Conservation (phyloP, 2,113 vertebrate species). For the Hippolais icterina region DNA sequence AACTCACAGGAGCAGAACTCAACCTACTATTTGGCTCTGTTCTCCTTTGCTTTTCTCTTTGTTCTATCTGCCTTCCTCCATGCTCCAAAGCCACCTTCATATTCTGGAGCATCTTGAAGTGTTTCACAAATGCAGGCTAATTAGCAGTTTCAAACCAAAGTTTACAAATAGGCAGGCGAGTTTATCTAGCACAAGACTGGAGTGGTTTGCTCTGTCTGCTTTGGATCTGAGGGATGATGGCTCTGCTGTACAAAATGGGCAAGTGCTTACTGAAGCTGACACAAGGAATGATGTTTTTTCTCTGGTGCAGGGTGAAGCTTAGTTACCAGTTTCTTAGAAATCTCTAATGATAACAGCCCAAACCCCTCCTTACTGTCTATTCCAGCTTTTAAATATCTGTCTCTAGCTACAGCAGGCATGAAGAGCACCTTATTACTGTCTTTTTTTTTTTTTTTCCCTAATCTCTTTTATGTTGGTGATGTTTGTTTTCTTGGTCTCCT, state of each 20-base stretch:
- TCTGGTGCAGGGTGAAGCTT: background rate
- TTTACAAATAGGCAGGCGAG: background rate
- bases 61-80: background rate
- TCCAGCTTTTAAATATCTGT: background rate
- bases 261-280: background rate
- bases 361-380: background rate
- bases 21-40: background rate
- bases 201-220: background rate
- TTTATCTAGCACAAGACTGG: background rate
- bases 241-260: background rate
- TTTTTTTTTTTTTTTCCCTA: background rate
- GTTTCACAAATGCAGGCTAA: background rate
- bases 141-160: background rate
- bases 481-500: background rate
- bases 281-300: background rate
- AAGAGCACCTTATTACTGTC: background rate
- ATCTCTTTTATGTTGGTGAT: background rate
- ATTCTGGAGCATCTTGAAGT: background rate
- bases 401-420: background rate
- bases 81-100: background rate
- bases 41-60: background rate
- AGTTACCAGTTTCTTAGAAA: background rate
- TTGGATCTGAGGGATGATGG: background rate
- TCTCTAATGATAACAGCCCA: background rate
- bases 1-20: background rate